phyloP scores from a whole-genome alignment of 2,113 vertebrate genomes.

The Natator depressus region DNA sequence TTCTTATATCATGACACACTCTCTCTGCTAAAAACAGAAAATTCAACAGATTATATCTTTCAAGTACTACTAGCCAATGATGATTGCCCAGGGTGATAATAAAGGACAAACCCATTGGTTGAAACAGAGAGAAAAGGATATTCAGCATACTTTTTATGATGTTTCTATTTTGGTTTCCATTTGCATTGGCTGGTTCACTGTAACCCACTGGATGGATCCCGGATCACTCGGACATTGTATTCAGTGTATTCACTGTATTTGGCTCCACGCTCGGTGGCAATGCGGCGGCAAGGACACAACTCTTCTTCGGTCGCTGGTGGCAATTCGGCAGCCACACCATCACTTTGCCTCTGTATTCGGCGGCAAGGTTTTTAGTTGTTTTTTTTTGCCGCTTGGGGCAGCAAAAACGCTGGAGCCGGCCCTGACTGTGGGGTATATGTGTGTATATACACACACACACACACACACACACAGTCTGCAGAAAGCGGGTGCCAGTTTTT shows the following conservation, averaged over 20 bases:
- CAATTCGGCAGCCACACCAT: too few relatives aligned
- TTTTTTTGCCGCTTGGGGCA: too few relatives aligned
- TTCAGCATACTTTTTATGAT: neutral
- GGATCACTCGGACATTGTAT: neutral
- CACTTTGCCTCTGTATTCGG: too few relatives aligned
- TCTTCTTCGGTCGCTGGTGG: too few relatives aligned
- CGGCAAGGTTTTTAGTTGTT: too few relatives aligned
- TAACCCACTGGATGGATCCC: neutral
- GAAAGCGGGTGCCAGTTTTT: neutral
- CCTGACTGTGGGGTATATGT: neutral
- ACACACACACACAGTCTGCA: neutral
- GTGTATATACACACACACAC: too few relatives aligned
- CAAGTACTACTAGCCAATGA: neutral
- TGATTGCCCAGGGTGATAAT: neutral
- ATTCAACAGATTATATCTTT: neutral
- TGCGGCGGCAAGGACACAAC: too few relatives aligned
- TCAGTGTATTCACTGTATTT: neutral
- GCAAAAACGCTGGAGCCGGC: too few relatives aligned
- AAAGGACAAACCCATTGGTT: neutral
- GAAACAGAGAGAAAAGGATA: neutral
- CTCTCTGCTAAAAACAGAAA: neutral
- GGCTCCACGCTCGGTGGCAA: too few relatives aligned
- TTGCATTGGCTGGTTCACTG: neutral
- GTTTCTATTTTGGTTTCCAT: neutral
- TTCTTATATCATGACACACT: neutral